Conservation (phyloP, 2,797 vertebrate genomes). For the Halcyon leucocephala region DNA sequence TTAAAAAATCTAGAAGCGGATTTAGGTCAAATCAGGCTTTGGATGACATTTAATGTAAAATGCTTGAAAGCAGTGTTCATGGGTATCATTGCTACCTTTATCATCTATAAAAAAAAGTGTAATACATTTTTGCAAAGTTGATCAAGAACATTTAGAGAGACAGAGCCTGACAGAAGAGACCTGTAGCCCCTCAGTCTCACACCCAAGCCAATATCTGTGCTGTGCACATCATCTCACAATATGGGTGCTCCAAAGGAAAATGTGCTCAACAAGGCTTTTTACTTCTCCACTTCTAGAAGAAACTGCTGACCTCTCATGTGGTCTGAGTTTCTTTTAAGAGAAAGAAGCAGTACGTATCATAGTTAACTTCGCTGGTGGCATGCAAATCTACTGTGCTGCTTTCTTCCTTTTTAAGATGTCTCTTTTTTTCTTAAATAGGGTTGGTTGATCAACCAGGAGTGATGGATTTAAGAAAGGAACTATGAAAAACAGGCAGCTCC, state of each 20-base stretch:
- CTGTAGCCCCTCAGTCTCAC: neutral
- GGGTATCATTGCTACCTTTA: neutral
- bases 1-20: neutral
- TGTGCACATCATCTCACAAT: fast-evolving
- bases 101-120: neutral
- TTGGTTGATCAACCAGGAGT: neutral
- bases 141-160: neutral
- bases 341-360: neutral
- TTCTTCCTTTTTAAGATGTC: neutral
- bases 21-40: neutral
- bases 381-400: neutral
- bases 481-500: neutral
- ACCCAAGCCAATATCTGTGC: neutral
- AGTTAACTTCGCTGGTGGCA: neutral
- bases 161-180: neutral
- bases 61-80: neutral
- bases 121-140: neutral
- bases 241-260: neutral
- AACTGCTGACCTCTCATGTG: neutral
- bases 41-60: neutral
- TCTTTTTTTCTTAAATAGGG: neutral
- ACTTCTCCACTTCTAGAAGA: neutral
- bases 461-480: neutral
- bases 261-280: neutral
- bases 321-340: neutral